These are phyloP conservation scores for Uria lomvia DNA, from an alignment of 2,113 vertebrate species.

Conservation along the genomic window DNA sequence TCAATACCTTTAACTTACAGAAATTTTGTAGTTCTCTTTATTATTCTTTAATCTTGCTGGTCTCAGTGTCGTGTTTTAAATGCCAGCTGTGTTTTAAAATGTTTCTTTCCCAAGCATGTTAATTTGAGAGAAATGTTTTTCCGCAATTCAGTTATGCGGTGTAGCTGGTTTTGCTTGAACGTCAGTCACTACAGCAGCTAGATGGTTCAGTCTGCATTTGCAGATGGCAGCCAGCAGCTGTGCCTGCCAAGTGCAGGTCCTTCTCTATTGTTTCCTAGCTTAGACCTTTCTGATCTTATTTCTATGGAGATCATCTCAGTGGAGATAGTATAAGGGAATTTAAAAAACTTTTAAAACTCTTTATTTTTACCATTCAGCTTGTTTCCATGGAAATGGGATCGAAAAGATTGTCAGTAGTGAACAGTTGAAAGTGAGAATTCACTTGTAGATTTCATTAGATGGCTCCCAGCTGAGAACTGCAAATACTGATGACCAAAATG, in stretches of 20 bases:
- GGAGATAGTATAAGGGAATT: not conserved
- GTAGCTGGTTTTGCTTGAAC: not conserved
- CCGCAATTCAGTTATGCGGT: not conserved
- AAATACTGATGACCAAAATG: not conserved
- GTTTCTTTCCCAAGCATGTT: not conserved
- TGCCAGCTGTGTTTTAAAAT: not conserved
- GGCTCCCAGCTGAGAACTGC: not conserved
- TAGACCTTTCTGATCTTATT: not conserved
- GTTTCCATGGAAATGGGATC: slow-evolving; percentile 32
- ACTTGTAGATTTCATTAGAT: not conserved
- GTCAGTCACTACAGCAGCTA: not conserved
- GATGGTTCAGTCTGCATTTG: not conserved
- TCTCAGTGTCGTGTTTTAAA: not conserved
- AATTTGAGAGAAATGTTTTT: not conserved
- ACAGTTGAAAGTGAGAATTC: not conserved
- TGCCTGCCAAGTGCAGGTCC: not conserved
- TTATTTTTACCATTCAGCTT: not conserved
- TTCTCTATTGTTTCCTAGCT: not conserved
- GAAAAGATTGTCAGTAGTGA: not conserved
- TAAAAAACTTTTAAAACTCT: not conserved
- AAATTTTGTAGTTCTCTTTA: not conserved
- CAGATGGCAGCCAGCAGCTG: not conserved
- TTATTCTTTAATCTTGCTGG: not conserved
- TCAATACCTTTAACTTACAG: not conserved
- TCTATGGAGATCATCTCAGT: not conserved